Evolutionary conservation across 1,140 invertebrate species (phyloP), one percentile per base, ranked within the genome.

Genomic region (Notospermus geniculatus): DNA sequence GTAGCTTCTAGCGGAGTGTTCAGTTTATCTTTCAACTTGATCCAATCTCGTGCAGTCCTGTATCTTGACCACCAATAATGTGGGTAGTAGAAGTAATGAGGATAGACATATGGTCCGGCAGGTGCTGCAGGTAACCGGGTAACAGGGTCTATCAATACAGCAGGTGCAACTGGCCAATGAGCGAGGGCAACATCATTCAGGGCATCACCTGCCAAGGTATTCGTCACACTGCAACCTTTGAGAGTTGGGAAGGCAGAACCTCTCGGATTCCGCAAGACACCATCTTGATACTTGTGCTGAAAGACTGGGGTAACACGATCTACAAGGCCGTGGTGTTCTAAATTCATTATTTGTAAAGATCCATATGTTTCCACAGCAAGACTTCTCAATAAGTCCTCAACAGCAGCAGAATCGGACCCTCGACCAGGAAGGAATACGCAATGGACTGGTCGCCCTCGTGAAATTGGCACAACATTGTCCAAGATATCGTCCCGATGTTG

Each of bases 291-390:
- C 36, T 79, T 71, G 17, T 73, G 60, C 23, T 71, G 54, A 46
- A 75, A 80, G 7, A 81, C 68, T 0, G 76, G 79, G 23, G 72
- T 79, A 28, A 80, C 70, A 46, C 72, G 65, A 50, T 80, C 79
- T 2, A 80, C 70, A 59, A 67, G 72, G 11, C 79, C 79, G 54
- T 76, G 73, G 32, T 62, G 65, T 11, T 76, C 72, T 30, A 80
- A 54, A 5, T 71, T 70, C 15, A 75, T 69, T 30, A 80, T 75
- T 55, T 76, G 73, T 57, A 80, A 77, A 54, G 77, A 80, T 17
- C 79, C 80, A 64, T 71, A 79, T 1, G 79, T 78, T 61, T 80
- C 77, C 7, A 73, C 68, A 11, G 80, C 72, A 11, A 82, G 62
- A 70, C 80, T 76, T 65, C 78, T 75, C 27, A 79, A 63, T 59